These are phyloP conservation scores for Pyrrhia umbra DNA, from an alignment of 2,888 invertebrate species.

Conservation along the genomic window DNA sequence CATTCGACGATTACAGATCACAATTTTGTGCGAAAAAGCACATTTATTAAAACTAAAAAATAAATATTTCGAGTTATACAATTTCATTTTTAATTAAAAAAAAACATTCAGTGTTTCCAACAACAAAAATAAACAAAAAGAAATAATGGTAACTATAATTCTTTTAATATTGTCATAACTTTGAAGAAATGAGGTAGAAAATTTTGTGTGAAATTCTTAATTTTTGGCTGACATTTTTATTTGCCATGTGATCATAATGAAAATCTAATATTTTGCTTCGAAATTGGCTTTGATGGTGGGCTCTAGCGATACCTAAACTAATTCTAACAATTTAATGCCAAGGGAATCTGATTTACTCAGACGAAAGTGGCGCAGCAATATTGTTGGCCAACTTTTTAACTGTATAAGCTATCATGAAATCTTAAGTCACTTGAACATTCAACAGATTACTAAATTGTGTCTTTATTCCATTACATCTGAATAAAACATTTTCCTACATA, in stretches of 20 bases:
- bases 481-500: constrained; percentile 58
- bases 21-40: constrained; percentile 75
- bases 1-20: constrained; percentile 73
- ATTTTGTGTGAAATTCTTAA: constrained; percentile 62
- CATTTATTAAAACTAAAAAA: constrained; percentile 68
- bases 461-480: constrained; percentile 52
- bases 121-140: constrained; percentile 60
- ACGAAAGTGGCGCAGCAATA: constrained; percentile 49
- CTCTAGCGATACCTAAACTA: constrained; percentile 88
- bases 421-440: constrained; percentile 9
- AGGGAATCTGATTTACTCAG: constrained; percentile 53
- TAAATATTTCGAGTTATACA: constrained; percentile 63
- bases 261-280: constrained; percentile 62
- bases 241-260: constrained; percentile 53
- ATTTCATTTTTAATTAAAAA: constrained; percentile 53
- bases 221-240: constrained; percentile 61
- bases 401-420: constrained; percentile 10
- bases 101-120: constrained; percentile 58
- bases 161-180: constrained; percentile 59
- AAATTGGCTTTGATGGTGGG: constrained; percentile 77
- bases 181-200: constrained; percentile 75
- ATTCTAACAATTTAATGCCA: constrained; percentile 65
- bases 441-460: constrained; percentile 31
- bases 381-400: constrained; percentile 12
- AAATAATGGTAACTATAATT: constrained; percentile 70